phyloP scores from a whole-genome alignment of 2,797 vertebrate species.

The Pseudomugil gertrudae region DNA sequence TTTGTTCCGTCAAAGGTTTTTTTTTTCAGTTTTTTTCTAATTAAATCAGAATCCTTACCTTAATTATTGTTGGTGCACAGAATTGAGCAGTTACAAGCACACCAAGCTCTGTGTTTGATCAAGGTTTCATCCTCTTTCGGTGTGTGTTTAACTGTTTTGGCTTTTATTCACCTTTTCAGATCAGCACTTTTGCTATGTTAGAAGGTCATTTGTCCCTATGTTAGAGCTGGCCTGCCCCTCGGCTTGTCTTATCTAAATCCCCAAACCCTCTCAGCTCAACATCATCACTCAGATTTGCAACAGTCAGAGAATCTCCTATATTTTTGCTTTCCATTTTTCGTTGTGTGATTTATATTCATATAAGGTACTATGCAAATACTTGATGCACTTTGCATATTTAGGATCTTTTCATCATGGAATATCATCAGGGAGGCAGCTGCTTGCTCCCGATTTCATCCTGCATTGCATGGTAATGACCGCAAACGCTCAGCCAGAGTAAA shows the following conservation, averaged over 20 bases:
- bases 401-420: conserved; percentile 1
- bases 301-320: conserved; percentile 21
- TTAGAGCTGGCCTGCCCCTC: conserved; percentile 48
- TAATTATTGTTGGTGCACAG: conserved; percentile 71
- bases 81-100: conserved; percentile 66
- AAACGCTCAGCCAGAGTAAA: conserved; percentile 15
- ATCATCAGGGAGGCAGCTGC: conserved; percentile 21
- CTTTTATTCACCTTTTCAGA: conserved; percentile 45
- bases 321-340: conserved; percentile 33
- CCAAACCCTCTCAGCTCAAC: conserved; percentile 38
- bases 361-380: conserved; percentile 3
- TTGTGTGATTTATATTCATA: conserved; percentile 19
- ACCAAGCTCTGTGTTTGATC: conserved; percentile 69
- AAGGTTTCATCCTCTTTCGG: conserved; percentile 32
- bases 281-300: conserved; percentile 37
- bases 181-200: conserved; percentile 33
- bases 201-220: conserved; percentile 68
- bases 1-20: conserved; percentile 46
- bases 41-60: conserved; percentile 61
- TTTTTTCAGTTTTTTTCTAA: conserved; percentile 63
- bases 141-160: conserved; percentile 34
- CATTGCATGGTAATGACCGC: conserved; percentile 9
- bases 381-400: conserved; percentile 6
- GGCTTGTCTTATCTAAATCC: conserved; percentile 39
- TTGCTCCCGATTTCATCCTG: background rate